Evolutionary conservation across 2,797 vertebrate genomes (phyloP).

Genomic region (Lagocephalus sceleratus): DNA sequence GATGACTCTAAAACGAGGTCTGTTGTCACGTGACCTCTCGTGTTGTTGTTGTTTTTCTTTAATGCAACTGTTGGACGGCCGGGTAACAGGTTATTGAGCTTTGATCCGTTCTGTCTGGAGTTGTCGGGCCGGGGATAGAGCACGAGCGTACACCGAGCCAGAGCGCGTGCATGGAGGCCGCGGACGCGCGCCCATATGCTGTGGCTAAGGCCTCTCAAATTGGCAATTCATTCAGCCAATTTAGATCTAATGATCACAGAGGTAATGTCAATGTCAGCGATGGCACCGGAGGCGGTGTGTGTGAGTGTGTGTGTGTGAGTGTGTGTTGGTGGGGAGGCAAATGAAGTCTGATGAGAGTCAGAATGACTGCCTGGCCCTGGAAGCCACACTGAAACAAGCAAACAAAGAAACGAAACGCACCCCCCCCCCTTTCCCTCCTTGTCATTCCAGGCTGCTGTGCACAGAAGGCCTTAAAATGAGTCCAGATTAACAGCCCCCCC

Average conservation of each 20-base stretch:
- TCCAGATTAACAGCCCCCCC: slow-evolving; percentile 34
- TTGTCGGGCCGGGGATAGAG: slow-evolving; percentile 46
- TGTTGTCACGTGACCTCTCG: slow-evolving; percentile 15
- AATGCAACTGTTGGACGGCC: slow-evolving; percentile 72
- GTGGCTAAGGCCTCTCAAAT: slow-evolving; percentile 70
- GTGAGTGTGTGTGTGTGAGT: slow-evolving; percentile 46
- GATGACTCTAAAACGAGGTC: slow-evolving; percentile 48
- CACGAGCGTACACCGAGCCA: slow-evolving; percentile 31
- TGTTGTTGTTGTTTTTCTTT: slow-evolving; percentile 32
- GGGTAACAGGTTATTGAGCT: slow-evolving; percentile 73
- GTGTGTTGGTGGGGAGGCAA: slow-evolving; percentile 18
- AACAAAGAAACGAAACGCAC: slow-evolving; percentile 3
- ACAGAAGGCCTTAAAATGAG: slow-evolving; percentile 53
- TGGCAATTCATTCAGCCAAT: slow-evolving; percentile 77
- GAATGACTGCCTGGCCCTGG: slow-evolving; percentile 24
- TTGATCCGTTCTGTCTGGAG: slow-evolving; percentile 52
- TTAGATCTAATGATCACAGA: slow-evolving; percentile 72
- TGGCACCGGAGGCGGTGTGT: slow-evolving; percentile 42
- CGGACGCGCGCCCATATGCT: slow-evolving; percentile 46
- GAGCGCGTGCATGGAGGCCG: slow-evolving; percentile 8
- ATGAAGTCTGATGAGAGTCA: slow-evolving; percentile 41
- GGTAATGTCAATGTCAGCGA: slow-evolving; percentile 73
- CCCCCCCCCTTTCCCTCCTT: no score
- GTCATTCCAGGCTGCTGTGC: slow-evolving; percentile 49
- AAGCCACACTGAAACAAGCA: background rate